Evolutionary conservation across 1,140 invertebrate genomes (phyloP).

Genomic region (Pararge aegeria): DNA sequence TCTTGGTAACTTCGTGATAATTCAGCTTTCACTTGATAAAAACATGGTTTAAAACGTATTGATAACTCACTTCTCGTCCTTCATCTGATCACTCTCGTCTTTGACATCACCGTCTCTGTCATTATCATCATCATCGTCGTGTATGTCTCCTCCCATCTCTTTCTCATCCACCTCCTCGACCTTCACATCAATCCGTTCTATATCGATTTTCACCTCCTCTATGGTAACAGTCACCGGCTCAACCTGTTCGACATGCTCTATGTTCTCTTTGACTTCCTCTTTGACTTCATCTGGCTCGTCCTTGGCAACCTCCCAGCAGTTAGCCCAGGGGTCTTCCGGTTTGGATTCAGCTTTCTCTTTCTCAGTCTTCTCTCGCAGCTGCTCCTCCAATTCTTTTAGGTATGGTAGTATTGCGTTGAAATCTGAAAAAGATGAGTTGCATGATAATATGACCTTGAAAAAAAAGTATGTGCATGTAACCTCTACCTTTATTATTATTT

Average conservation of each 20-base stretch:
- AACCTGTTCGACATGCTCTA: conserved; percentile 22
- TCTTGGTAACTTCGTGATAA: no score
- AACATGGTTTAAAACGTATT: no score
- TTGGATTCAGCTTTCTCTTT: conserved; percentile 34
- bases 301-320: conserved; percentile 12
- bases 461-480: no score
- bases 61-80: conserved; percentile 37
- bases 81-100: conserved; percentile 24
- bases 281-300: conserved; percentile 12
- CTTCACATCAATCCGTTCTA: conserved; percentile 26
- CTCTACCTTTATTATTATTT: no score
- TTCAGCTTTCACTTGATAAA: no score
- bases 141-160: background rate
- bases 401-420: conserved; percentile 67
- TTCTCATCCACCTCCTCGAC: conserved; percentile 8
- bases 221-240: conserved; percentile 9
- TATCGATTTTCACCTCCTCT: conserved; percentile 31
- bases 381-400: conserved; percentile 61
- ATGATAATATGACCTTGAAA: background rate
- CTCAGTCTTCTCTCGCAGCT: conserved; percentile 44
- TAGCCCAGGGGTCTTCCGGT: conserved; percentile 38
- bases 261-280: conserved; percentile 29
- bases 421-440: conserved; percentile 36
- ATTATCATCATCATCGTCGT: conserved; percentile 10
- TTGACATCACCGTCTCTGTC: conserved; percentile 25